Evolutionary conservation across 2,888 invertebrate genomes (phyloP).

Genomic region (Entomobrya multifasciata): DNA sequence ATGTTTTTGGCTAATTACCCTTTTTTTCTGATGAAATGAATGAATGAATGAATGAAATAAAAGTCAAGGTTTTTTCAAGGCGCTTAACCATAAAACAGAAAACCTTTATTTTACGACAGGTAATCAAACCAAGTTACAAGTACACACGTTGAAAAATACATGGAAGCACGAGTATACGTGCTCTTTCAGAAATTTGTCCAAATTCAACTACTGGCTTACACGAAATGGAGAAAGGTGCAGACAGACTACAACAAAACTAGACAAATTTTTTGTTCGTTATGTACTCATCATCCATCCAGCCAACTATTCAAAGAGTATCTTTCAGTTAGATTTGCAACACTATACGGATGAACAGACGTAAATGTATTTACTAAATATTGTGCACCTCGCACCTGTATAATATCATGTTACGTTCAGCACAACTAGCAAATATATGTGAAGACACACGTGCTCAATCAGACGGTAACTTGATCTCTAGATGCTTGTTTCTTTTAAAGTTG

Average conservation of each 20-base stretch:
- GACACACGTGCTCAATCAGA: slow-evolving; percentile 67
- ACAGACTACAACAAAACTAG: background rate
- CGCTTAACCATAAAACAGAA: slow-evolving; percentile 16
- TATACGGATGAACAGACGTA: background rate
- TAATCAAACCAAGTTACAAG: background rate
- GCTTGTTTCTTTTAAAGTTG: background rate
- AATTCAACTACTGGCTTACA: slow-evolving; percentile 58
- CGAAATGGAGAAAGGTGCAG: background rate
- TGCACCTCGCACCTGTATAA: slow-evolving; percentile 1
- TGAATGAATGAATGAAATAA: slow-evolving; percentile 30
- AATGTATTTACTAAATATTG: background rate
- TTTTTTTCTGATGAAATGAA: too few relatives aligned
- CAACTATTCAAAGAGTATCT: slow-evolving; percentile 3
- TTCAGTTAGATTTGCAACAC: background rate
- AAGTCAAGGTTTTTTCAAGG: slow-evolving; percentile 16
- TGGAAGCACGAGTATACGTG: too few relatives aligned
- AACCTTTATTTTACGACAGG: slow-evolving; percentile 30
- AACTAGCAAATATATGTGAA: slow-evolving; percentile 17
- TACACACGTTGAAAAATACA: background rate
- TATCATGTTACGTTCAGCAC: slow-evolving; percentile 16
- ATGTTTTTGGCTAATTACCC: slow-evolving; percentile 9
- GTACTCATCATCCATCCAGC: slow-evolving; percentile 1
- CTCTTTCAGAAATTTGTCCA: slow-evolving; percentile 16
- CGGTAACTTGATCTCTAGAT: slow-evolving; percentile 47
- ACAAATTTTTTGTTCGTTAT: background rate